Conservation (phyloP, 2,888 invertebrate genomes). For the Imbricaverruca yamaguchii region DNA sequence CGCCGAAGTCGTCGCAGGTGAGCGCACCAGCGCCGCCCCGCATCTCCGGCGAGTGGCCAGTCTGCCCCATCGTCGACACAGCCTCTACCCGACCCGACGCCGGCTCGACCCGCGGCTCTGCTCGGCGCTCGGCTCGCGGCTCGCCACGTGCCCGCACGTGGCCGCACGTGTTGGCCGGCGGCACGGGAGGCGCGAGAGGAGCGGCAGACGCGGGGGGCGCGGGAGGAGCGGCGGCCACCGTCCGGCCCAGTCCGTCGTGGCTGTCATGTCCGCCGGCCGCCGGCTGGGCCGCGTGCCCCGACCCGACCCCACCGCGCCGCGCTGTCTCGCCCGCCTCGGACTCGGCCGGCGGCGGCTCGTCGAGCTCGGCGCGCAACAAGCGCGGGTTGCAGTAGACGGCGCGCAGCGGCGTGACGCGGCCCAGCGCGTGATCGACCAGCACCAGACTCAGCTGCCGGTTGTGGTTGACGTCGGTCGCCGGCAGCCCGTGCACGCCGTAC, state of each 20-base stretch:
- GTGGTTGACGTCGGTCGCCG: neutral
- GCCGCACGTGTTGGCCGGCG: neutral
- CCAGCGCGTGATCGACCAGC: neutral
- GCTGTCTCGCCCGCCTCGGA: neutral
- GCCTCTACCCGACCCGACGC: neutral
- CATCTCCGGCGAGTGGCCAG: neutral
- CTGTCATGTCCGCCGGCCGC: too few relatives aligned
- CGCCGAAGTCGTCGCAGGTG: neutral
- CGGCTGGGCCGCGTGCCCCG: too few relatives aligned
- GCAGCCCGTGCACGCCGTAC: neutral
- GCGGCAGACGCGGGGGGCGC: too few relatives aligned
- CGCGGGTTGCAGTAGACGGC: slow-evolving; percentile 8
- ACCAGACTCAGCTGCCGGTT: neutral
- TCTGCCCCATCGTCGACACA: neutral
- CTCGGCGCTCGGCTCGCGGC: neutral
- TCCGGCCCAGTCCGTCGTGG: neutral
- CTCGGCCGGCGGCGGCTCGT: neutral
- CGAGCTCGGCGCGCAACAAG: neutral
- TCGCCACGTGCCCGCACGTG: neutral
- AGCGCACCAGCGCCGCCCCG: neutral
- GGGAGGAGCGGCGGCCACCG: neutral
- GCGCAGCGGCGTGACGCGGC: neutral
- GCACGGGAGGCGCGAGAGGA: neutral
- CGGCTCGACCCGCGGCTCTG: neutral
- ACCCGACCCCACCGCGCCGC: neutral